Evolutionary conservation across 1,140 invertebrate species (phyloP).

Genomic region (Centruroides sculpturatus): DNA sequence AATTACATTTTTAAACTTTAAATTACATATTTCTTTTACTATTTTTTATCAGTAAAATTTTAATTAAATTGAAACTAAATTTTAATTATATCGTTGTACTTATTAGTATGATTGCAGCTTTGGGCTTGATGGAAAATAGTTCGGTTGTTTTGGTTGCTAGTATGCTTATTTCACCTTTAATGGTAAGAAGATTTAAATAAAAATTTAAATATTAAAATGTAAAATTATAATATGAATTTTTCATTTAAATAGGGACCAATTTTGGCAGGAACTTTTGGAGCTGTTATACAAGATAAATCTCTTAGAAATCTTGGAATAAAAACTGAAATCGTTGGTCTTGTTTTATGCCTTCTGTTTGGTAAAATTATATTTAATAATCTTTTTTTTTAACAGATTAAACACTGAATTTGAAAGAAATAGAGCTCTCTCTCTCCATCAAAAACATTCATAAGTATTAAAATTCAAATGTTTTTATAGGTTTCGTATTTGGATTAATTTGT

Average conservation of each 20-base stretch:
- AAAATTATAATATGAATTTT: background rate
- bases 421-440: too few species aligned
- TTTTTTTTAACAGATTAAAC: background rate
- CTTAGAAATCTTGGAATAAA: slow-evolving; percentile 36
- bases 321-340: slow-evolving; percentile 50
- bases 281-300: slow-evolving; percentile 5
- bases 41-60: too few species aligned
- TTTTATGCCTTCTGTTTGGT: slow-evolving; percentile 50
- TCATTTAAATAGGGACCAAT: slow-evolving; percentile 43
- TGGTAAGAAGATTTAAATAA: slow-evolving; percentile 35
- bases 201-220: background rate
- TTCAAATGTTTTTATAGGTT: background rate
- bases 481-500: slow-evolving; percentile 3
- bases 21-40: too few species aligned
- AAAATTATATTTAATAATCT: background rate
- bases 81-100: slow-evolving; percentile 37
- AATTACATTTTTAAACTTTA: too few species aligned
- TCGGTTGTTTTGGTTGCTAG: slow-evolving; percentile 68
- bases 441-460: too few species aligned
- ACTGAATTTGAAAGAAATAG: too few species aligned
- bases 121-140: slow-evolving; percentile 63
- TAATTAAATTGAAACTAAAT: too few species aligned
- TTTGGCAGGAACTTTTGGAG: slow-evolving; percentile 12
- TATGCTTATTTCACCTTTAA: slow-evolving; percentile 74
- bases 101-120: slow-evolving; percentile 51